Conservation (phyloP, 2,797 vertebrate species). For the Falco novaeseelandiae region DNA sequence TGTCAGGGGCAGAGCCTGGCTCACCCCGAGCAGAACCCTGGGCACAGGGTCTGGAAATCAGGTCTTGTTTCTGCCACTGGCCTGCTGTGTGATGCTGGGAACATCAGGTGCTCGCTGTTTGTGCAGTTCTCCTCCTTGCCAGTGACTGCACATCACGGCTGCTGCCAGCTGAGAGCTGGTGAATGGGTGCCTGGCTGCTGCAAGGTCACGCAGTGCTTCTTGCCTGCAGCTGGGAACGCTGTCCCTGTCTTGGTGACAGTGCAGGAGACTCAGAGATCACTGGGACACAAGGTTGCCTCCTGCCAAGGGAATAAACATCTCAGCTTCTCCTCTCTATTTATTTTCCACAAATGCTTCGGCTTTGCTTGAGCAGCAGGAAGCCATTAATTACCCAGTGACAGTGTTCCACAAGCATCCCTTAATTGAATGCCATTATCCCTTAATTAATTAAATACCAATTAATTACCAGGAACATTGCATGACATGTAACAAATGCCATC, state of each 20-base stretch:
- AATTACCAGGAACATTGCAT: constrained; percentile 44
- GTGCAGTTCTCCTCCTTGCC: neutral
- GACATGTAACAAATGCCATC: constrained; percentile 42
- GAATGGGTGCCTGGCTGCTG: neutral
- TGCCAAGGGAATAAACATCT: neutral
- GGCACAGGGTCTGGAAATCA: fast-evolving
- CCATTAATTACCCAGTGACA: constrained; percentile 42
- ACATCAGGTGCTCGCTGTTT: fast-evolving
- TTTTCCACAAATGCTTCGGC: neutral
- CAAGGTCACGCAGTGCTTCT: neutral
- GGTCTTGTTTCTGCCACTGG: neutral
- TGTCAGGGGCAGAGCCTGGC: neutral
- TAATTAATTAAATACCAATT: constrained; percentile 72
- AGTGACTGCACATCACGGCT: fast-evolving
- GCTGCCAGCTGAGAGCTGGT: neutral
- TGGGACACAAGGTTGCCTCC: neutral
- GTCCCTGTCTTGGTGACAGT: fast-evolving
- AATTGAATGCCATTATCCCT: constrained; percentile 51
- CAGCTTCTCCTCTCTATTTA: neutral
- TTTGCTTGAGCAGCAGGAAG: constrained; percentile 48
- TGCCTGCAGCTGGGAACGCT: fast-evolving
- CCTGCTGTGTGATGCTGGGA: neutral
- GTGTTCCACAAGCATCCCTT: constrained; percentile 18
- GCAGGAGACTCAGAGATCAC: fast-evolving
- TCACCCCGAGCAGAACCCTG: neutral